These are phyloP conservation scores for Stegastes partitus DNA, from an alignment of 2,113 vertebrate genomes.

Conservation along the genomic window DNA sequence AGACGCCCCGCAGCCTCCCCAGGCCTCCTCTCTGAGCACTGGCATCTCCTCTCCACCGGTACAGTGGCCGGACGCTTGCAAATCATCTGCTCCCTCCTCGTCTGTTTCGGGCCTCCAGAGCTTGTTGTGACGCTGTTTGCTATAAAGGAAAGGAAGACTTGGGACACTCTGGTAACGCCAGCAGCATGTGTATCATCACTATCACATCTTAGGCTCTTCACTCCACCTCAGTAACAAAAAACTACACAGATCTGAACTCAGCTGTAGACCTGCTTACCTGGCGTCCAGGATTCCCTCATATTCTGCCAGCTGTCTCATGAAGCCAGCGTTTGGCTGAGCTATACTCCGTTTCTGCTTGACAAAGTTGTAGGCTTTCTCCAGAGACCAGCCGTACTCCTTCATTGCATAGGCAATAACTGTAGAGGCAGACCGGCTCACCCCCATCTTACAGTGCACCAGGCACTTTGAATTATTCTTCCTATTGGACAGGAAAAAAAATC, in stretches of 20 bases:
- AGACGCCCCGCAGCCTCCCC: conserved; percentile 81
- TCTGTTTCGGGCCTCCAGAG: conserved; percentile 91
- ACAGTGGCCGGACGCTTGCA: conserved; percentile 73
- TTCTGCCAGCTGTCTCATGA: conserved; percentile 96
- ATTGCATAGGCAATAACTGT: conserved; percentile 98
- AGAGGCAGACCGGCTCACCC: conserved; percentile 95
- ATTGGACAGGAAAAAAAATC: background rate
- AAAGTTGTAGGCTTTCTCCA: conserved; percentile 94
- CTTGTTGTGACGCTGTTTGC: conserved; percentile 98
- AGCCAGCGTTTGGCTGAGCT: conserved; percentile 91
- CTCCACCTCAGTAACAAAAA: background rate
- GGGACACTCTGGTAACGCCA: background rate
- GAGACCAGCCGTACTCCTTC: conserved; percentile 96
- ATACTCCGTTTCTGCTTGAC: conserved; percentile 95
- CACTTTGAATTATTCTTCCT: conserved; percentile 97
- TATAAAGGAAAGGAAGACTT: conserved; percentile 59
- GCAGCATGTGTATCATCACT: background rate
- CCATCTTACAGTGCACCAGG: conserved; percentile 99
- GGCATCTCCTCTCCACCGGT: conserved; percentile 72
- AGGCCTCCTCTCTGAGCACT: conserved; percentile 70
- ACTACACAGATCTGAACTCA: background rate
- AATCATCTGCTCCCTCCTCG: conserved; percentile 77
- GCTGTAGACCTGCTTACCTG: conserved; percentile 83
- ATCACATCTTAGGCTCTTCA: background rate
- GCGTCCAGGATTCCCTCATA: conserved; percentile 97